A percentile compares a stretch with the other conserved stretches of the same genome.
phyloP scores from a whole-genome alignment of 2,113 vertebrate species.

The Ophiodon elongatus region DNA sequence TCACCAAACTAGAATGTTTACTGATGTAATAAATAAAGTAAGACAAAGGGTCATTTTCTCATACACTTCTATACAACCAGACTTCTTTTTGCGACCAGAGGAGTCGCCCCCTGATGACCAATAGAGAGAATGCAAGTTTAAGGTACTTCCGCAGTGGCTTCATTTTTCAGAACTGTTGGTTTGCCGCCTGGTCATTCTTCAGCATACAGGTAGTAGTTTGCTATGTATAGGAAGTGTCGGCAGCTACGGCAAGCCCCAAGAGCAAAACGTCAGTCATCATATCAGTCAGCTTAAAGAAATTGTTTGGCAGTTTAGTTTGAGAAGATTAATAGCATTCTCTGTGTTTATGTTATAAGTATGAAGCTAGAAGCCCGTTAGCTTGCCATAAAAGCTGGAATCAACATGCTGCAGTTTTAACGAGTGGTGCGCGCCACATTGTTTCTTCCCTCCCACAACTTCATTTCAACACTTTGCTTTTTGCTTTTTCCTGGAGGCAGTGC shows the following conservation, averaged over 20 bases:
- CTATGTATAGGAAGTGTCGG: background rate
- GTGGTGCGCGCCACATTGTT: no score
- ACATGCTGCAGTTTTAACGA: background rate
- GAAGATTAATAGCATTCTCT: background rate
- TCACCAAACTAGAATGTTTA: no score
- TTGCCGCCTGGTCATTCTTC: background rate
- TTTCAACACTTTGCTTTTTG: background rate
- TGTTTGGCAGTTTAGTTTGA: background rate
- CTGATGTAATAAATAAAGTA: no score
- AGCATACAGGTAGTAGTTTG: background rate
- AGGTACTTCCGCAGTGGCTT: no score
- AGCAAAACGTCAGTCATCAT: background rate
- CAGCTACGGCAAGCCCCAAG: background rate
- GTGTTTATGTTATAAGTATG: background rate
- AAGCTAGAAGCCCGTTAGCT: background rate
- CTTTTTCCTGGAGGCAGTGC: background rate
- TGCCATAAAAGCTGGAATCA: background rate
- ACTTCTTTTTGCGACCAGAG: no score
- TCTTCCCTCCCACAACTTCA: background rate
- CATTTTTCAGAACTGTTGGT: no score
- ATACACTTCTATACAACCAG: no score
- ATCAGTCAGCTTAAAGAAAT: background rate
- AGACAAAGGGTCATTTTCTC: no score
- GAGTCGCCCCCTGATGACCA: no score
- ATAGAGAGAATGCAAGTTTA: no score